A percentile compares a stretch with the other conserved stretches of the same genome.
phyloP scores from a whole-genome alignment of 2,888 invertebrate species.

The Polietes domitor region DNA sequence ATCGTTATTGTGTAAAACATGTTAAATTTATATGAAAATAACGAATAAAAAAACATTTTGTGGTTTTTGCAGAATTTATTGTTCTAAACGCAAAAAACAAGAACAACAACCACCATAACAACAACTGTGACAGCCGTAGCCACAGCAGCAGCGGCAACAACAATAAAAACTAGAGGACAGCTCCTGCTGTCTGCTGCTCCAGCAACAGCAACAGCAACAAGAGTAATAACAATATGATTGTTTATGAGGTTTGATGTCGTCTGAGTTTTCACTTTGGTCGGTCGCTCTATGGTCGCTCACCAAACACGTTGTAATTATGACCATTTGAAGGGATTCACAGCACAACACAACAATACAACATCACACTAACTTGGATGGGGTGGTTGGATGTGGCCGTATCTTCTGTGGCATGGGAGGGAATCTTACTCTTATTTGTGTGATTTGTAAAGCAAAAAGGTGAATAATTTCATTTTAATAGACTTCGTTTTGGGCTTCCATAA shows the following conservation, averaged over 20 bases:
- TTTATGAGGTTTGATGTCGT: constrained; percentile 59
- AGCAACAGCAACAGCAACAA: background rate
- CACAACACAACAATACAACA: constrained; percentile 34
- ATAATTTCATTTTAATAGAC: constrained; percentile 77
- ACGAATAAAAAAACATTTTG: constrained; percentile 39
- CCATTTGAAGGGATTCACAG: constrained; percentile 43
- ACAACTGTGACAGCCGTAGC: background rate
- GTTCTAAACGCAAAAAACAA: constrained; percentile 9
- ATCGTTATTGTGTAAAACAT: constrained; percentile 44
- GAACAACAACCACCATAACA: background rate
- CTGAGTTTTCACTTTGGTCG: constrained; percentile 42
- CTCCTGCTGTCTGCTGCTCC: constrained; percentile 3
- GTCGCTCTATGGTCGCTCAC: background rate
- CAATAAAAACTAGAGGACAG: too few species aligned
- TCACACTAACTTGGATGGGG: background rate
- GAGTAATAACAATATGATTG: constrained; percentile 38
- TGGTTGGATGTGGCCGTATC: background rate
- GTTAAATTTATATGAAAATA: constrained; percentile 39
- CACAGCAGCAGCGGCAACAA: background rate
- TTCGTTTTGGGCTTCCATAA: constrained; percentile 26
- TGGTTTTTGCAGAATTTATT: constrained; percentile 58
- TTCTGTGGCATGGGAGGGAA: background rate
- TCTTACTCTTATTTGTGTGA: background rate
- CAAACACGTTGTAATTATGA: constrained; percentile 56
- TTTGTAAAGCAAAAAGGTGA: constrained; percentile 67